phyloP scores from a whole-genome alignment of 1,140 invertebrate genomes.

The Geopemphigus sp. region DNA sequence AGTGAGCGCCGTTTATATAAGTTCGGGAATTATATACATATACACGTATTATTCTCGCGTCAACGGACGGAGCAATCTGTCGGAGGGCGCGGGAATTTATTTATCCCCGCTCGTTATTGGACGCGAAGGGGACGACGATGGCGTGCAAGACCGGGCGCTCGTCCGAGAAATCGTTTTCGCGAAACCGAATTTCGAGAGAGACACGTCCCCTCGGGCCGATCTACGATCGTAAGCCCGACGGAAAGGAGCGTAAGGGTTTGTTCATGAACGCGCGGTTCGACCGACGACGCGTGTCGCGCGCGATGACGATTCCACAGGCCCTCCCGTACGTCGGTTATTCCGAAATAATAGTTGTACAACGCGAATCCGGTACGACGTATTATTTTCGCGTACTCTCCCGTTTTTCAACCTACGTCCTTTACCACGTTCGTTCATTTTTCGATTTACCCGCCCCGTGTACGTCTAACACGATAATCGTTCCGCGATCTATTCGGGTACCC shows the following conservation, averaged over 20 bases:
- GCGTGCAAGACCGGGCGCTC: neutral
- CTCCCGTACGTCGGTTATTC: too few relatives aligned
- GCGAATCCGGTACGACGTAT: too few relatives aligned
- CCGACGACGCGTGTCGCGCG: too few relatives aligned
- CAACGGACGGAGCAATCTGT: neutral
- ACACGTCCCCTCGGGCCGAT: constrained; percentile 8
- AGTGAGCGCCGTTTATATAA: neutral
- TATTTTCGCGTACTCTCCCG: too few relatives aligned
- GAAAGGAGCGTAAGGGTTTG: neutral
- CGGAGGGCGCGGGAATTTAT: neutral
- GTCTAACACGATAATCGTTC: too few relatives aligned
- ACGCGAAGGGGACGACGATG: neutral
- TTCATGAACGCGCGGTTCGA: too few relatives aligned
- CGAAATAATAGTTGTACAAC: too few relatives aligned
- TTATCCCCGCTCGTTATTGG: neutral
- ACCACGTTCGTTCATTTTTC: too few relatives aligned
- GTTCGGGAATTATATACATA: neutral
- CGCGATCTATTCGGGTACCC: too few relatives aligned
- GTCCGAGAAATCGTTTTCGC: constrained; percentile 8
- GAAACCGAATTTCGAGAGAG: constrained; percentile 22
- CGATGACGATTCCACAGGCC: too few relatives aligned
- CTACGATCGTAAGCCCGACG: constrained; percentile 25
- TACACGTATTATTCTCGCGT: neutral
- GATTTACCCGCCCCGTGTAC: too few relatives aligned
- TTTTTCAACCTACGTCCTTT: too few relatives aligned